Percentiles rank a stretch among this genome's conserved stretches.
phyloP scores from a whole-genome alignment of 2,888 invertebrate species.

The Mythimna pallens region DNA sequence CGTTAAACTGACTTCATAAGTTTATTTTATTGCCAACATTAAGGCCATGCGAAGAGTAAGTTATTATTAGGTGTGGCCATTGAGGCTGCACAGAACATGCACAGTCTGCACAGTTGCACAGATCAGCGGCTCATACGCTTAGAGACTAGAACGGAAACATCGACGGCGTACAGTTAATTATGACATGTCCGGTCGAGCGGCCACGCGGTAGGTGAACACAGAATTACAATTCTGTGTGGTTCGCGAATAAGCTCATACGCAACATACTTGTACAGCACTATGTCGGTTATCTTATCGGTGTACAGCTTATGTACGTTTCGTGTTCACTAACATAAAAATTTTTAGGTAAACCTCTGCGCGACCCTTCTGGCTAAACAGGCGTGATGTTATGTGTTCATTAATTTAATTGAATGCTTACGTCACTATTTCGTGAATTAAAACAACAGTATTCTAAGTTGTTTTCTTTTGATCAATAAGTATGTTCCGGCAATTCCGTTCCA shows the following conservation, averaged over 20 bases:
- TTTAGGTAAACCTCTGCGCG: no score
- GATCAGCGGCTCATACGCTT: neutral
- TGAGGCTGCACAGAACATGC: neutral
- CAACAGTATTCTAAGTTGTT: neutral
- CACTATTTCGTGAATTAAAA: neutral
- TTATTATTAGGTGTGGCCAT: neutral
- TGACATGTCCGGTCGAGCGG: constrained; percentile 17
- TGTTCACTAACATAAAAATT: neutral
- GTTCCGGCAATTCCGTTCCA: neutral
- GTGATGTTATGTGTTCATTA: neutral
- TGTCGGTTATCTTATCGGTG: neutral
- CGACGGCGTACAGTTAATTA: constrained; percentile 23
- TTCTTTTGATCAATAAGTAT: neutral
- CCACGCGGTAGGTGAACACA: neutral
- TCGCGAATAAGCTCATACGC: neutral
- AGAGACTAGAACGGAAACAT: constrained; percentile 8
- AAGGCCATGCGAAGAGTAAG: neutral
- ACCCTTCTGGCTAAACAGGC: no score
- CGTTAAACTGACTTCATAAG: constrained; percentile 9
- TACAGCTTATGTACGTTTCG: neutral
- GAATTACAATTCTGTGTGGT: neutral
- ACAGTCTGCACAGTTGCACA: neutral
- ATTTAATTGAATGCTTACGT: neutral
- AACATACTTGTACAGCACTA: neutral
- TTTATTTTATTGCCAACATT: constrained; percentile 13